Percentiles rank a stretch among this genome's conserved stretches.
Evolutionary conservation across 2,888 invertebrate genomes (phyloP).

Genomic region (Nephrotoma flavescens): DNA sequence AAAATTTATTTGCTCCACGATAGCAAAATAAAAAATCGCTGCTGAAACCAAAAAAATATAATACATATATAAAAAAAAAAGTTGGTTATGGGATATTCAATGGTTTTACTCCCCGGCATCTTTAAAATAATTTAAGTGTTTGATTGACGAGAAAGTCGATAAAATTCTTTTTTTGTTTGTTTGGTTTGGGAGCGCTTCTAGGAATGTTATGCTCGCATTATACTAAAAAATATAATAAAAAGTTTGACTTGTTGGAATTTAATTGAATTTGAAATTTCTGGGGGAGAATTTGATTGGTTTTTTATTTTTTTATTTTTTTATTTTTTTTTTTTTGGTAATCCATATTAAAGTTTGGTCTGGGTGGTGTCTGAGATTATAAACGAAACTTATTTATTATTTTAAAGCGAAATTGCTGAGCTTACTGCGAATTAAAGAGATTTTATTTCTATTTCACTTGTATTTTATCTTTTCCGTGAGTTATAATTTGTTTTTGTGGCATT

Average conservation of each 20-base stretch:
- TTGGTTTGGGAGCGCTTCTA: too few species aligned
- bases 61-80: too few species aligned
- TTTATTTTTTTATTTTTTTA: not conserved
- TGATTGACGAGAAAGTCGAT: not conserved
- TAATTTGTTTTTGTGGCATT: too few species aligned
- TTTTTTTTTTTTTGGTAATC: not conserved
- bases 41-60: too few species aligned
- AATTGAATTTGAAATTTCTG: not conserved
- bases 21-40: not conserved
- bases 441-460: too few species aligned
- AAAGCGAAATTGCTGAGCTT: not conserved
- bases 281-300: not conserved
- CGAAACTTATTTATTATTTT: not conserved
- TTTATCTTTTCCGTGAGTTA: too few species aligned
- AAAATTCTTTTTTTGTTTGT: not conserved
- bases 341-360: not conserved
- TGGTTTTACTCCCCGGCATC: not conserved
- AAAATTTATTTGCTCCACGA: not conserved
- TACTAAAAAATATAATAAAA: not conserved
- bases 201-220: too few species aligned
- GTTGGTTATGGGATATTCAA: not conserved
- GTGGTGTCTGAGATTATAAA: not conserved
- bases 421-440: too few species aligned
- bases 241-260: not conserved
- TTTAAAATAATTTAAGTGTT: not conserved